Evolutionary conservation across 2,888 invertebrate species (phyloP).

Genomic region (Melanotus villosus): DNA sequence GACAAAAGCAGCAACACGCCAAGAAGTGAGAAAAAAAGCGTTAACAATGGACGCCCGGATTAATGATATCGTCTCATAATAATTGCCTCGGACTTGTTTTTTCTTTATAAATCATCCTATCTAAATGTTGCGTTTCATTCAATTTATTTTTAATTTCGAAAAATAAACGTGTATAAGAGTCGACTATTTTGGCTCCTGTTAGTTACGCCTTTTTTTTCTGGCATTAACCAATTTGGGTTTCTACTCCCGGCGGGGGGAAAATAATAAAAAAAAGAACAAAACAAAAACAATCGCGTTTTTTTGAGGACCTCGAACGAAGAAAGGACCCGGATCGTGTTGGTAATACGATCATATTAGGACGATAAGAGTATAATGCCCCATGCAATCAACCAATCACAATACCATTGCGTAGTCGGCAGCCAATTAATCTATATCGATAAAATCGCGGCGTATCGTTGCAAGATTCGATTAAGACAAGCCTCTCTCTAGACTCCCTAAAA

Average conservation of each 20-base stretch:
- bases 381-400: slow-evolving; percentile 64
- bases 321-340: slow-evolving; percentile 34
- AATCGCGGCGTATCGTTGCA: slow-evolving; percentile 54
- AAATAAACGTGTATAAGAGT: slow-evolving; percentile 33
- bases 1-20: slow-evolving; percentile 61
- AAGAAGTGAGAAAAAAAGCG: slow-evolving; percentile 60
- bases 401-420: slow-evolving; percentile 63
- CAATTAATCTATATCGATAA: slow-evolving; percentile 66
- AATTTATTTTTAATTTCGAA: slow-evolving; percentile 52
- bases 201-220: slow-evolving; percentile 11
- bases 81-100: slow-evolving; percentile 58
- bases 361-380: slow-evolving; percentile 61
- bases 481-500: slow-evolving; percentile 50
- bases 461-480: slow-evolving; percentile 66
- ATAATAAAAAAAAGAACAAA: neutral
- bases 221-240: neutral
- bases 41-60: slow-evolving; percentile 57
- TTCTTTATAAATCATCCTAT: slow-evolving; percentile 49
- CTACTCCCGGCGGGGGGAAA: neutral
- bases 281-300: neutral
- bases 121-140: slow-evolving; percentile 52
- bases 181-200: neutral
- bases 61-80: slow-evolving; percentile 61
- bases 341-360: slow-evolving; percentile 59
- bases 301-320: neutral